A percentile compares a stretch with the other conserved stretches of the same genome.
phyloP scores from a whole-genome alignment of 1,140 invertebrate genomes.

The Zaprionus camerounensis region DNA sequence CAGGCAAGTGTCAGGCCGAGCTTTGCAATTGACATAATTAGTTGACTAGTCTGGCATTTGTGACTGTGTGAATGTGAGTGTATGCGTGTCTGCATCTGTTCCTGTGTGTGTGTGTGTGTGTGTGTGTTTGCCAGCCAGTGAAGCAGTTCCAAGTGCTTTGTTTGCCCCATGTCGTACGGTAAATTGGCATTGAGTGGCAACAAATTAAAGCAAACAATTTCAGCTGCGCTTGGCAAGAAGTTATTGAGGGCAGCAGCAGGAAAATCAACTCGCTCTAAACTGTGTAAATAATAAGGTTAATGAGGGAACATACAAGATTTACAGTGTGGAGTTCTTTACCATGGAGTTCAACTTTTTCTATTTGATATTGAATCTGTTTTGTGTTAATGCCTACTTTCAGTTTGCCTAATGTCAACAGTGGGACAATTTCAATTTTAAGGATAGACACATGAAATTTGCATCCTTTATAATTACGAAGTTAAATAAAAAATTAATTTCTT shows the following conservation, averaged over 20 bases:
- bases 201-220: slow-evolving; percentile 27
- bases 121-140: slow-evolving; percentile 28
- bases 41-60: slow-evolving; percentile 19
- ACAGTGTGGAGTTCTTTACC: no score
- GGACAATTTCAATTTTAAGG: no score
- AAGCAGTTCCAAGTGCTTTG: slow-evolving; percentile 40
- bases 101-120: slow-evolving; percentile 3
- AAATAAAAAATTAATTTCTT: no score
- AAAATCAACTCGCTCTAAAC: neutral
- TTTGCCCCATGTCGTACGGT: slow-evolving; percentile 19
- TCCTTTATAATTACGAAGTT: no score
- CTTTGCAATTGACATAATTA: slow-evolving; percentile 73
- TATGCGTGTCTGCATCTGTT: neutral
- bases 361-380: no score
- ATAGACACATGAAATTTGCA: no score
- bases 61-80: slow-evolving; percentile 6
- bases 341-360: neutral
- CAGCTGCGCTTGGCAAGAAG: neutral
- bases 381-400: no score
- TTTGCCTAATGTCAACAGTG: no score
- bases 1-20: slow-evolving; percentile 52
- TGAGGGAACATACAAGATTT: neutral
- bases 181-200: slow-evolving; percentile 32
- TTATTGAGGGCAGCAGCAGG: neutral
- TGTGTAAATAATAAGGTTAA: neutral